These are phyloP conservation scores for Zaprionus obscuricornis DNA, from an alignment of 2,888 invertebrate genomes.

Conservation along the genomic window DNA sequence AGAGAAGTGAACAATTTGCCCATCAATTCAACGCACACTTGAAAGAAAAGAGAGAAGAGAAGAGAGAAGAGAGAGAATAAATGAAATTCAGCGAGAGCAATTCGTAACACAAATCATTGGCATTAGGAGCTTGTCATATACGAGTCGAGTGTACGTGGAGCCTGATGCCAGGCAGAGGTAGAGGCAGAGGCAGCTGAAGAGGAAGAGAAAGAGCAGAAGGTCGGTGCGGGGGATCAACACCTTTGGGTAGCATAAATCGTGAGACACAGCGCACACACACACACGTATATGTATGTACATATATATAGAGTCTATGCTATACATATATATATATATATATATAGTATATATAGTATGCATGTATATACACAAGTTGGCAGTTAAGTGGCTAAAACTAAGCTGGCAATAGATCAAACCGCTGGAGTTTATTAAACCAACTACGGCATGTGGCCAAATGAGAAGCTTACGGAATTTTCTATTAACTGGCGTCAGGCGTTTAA, in stretches of 20 bases:
- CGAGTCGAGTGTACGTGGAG: too few relatives aligned
- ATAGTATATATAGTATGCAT: background rate
- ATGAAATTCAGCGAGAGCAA: constrained; percentile 5
- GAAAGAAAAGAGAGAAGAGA: too few relatives aligned
- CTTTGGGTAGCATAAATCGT: constrained; percentile 33
- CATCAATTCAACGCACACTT: too few relatives aligned
- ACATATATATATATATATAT: background rate
- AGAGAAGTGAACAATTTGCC: too few relatives aligned
- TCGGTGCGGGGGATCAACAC: constrained; percentile 32
- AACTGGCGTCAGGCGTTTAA: constrained; percentile 66
- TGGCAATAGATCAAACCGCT: constrained; percentile 68
- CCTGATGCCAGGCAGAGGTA: too few relatives aligned
- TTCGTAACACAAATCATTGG: constrained; percentile 45
- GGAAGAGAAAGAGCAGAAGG: background rate
- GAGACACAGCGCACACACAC: background rate
- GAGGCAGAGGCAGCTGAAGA: too few relatives aligned
- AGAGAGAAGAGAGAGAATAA: too few relatives aligned
- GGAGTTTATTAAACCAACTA: constrained; percentile 59
- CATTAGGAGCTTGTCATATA: constrained; percentile 41
- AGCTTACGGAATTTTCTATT: constrained; percentile 70
- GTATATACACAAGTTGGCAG: constrained; percentile 45
- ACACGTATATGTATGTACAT: background rate
- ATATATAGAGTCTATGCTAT: background rate
- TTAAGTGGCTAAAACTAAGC: constrained; percentile 75
- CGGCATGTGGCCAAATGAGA: constrained; percentile 60